A percentile compares a stretch with the other conserved stretches of the same genome.
These are phyloP conservation scores for Forbesichthys agassizii DNA, from an alignment of 2,113 vertebrate genomes.

Conservation along the genomic window DNA sequence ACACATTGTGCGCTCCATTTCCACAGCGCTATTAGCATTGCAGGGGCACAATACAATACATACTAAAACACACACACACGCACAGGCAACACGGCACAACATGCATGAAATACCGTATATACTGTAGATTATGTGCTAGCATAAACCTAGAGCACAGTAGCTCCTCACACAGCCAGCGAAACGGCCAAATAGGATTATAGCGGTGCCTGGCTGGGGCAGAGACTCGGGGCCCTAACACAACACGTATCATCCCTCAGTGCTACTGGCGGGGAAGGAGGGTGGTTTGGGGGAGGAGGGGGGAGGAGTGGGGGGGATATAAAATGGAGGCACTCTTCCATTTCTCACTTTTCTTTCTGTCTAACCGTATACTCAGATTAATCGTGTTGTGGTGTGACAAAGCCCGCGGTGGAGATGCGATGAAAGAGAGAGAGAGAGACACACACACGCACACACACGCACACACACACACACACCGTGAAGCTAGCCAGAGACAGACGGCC, in stretches of 20 bases:
- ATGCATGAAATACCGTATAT: conserved; percentile 48
- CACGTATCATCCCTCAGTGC: conserved; percentile 36
- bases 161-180: conserved; percentile 53
- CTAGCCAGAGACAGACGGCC: no score
- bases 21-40: not conserved
- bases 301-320: no score
- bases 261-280: conserved; percentile 13
- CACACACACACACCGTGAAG: no score
- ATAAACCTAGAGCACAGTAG: conserved; percentile 45
- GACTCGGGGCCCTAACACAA: conserved; percentile 42
- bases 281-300: conserved; percentile 14
- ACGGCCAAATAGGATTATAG: conserved; percentile 63
- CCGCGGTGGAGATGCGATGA: not conserved
- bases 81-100: conserved; percentile 32
- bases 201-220: conserved; percentile 41
- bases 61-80: conserved; percentile 8
- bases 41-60: not conserved
- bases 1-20: conserved; percentile 5
- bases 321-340: no score
- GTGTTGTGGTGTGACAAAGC: no score
- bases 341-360: no score
- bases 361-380: no score
- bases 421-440: conserved; percentile 16
- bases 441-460: no score
- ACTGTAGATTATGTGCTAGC: conserved; percentile 36